Conservation (phyloP, 2,888 invertebrate species). For the Cistogaster globosa region DNA sequence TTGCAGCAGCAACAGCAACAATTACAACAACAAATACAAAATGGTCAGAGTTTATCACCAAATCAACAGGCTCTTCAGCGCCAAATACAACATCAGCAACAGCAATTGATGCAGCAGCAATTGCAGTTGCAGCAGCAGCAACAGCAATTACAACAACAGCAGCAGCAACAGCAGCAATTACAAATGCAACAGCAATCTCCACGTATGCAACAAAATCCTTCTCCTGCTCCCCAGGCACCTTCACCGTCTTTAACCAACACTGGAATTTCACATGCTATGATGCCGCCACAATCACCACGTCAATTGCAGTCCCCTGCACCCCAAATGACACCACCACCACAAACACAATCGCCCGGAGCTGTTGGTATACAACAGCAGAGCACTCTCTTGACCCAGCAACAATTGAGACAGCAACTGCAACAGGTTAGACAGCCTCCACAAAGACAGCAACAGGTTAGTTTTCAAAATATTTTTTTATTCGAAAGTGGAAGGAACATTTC, state of each 20-base stretch:
- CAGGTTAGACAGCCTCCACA: slow-evolving; percentile 75
- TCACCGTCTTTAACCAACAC: slow-evolving; percentile 78
- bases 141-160: slow-evolving; percentile 76
- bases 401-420: slow-evolving; percentile 80
- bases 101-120: slow-evolving; percentile 84
- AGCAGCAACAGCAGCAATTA: slow-evolving; percentile 81
- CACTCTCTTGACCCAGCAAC: slow-evolving; percentile 73
- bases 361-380: slow-evolving; percentile 73
- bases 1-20: slow-evolving; percentile 79
- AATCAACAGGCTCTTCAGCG: slow-evolving; percentile 83
- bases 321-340: slow-evolving; percentile 83
- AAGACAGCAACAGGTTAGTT: slow-evolving; percentile 67
- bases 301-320: slow-evolving; percentile 82
- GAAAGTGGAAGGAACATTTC: too few relatives aligned
- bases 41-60: slow-evolving; percentile 79
- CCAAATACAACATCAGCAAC: slow-evolving; percentile 85
- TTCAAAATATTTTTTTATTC: background rate
- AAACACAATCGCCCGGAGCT: slow-evolving; percentile 76
- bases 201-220: slow-evolving; percentile 81
- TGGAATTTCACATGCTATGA: slow-evolving; percentile 74
- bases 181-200: slow-evolving; percentile 80
- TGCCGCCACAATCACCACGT: slow-evolving; percentile 81
- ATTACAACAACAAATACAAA: slow-evolving; percentile 80
- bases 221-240: slow-evolving; percentile 79
- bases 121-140: slow-evolving; percentile 79